These are phyloP conservation scores for Phataginus tetradactyla DNA, from an alignment of 2,797 vertebrate genomes.

Conservation along the genomic window DNA sequence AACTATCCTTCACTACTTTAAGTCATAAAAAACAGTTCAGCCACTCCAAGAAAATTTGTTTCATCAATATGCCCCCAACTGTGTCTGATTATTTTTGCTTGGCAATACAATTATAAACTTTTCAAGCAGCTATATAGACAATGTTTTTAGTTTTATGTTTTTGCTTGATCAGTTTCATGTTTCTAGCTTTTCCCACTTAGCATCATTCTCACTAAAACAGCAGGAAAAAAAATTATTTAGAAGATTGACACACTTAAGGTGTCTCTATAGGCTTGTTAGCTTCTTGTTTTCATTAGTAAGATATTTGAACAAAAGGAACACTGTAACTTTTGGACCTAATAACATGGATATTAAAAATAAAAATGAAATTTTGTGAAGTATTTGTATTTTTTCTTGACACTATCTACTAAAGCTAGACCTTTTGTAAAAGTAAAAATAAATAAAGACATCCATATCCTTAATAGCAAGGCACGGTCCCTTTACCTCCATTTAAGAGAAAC, in stretches of 20 bases:
- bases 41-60: not conserved
- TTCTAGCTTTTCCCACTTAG: not conserved
- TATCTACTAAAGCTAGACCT: not conserved
- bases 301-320: not conserved
- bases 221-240: not conserved
- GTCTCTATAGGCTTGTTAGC: not conserved
- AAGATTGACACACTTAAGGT: not conserved
- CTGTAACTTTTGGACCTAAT: not conserved
- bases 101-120: not conserved
- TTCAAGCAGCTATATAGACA: not conserved
- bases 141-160: not conserved
- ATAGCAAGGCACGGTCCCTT: not conserved
- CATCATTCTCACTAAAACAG: not conserved
- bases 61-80: not conserved
- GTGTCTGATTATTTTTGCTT: not conserved
- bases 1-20: not conserved
- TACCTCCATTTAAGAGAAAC: not conserved
- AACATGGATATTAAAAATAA: constrained; percentile 4
- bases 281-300: not conserved
- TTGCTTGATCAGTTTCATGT: not conserved
- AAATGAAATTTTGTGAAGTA: not conserved
- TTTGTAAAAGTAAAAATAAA: not conserved
- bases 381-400: not conserved
- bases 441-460: not conserved
- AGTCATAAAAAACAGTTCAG: not conserved